These are phyloP conservation scores for Leucophenga varia DNA, from an alignment of 1,140 invertebrate species.

Conservation along the genomic window DNA sequence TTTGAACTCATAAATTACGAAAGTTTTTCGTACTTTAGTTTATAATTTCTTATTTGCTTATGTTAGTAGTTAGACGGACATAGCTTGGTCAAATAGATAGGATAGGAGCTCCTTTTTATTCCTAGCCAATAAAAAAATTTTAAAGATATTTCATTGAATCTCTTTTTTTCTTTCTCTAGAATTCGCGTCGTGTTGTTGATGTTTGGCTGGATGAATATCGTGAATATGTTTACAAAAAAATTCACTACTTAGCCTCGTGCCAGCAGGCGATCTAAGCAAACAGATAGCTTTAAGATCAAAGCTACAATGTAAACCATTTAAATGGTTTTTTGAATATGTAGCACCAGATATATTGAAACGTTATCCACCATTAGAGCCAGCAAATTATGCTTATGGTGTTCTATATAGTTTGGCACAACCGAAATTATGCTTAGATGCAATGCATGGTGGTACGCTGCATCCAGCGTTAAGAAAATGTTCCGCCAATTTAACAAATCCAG, in stretches of 20 bases:
- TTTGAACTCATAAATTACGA: too few relatives aligned
- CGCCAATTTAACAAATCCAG: conserved; percentile 57
- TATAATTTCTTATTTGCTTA: too few relatives aligned
- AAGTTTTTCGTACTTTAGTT: too few relatives aligned
- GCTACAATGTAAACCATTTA: conserved; percentile 86
- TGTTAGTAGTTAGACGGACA: too few relatives aligned
- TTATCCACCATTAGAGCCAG: conserved; percentile 89
- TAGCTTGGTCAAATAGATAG: too few relatives aligned
- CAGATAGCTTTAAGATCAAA: conserved; percentile 70
- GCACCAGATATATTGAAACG: conserved; percentile 85
- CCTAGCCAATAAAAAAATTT: too few relatives aligned
- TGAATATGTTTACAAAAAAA: conserved; percentile 69
- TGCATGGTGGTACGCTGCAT: conserved; percentile 61
- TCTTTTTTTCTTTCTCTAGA: conserved; percentile 57
- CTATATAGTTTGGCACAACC: conserved; percentile 67
- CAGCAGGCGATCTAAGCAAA: conserved; percentile 70
- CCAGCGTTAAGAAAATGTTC: conserved; percentile 63
- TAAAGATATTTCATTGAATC: too few relatives aligned
- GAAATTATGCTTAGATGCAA: conserved; percentile 76
- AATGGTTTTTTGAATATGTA: conserved; percentile 92
- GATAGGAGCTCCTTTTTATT: too few relatives aligned
- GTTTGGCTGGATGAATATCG: conserved; percentile 98
- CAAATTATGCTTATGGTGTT: conserved; percentile 77
- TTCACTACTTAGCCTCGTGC: conserved; percentile 73
- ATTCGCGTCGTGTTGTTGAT: conserved; percentile 87